These are phyloP conservation scores for Bombus fervidus DNA, from an alignment of 1,140 invertebrate genomes.

Conservation along the genomic window DNA sequence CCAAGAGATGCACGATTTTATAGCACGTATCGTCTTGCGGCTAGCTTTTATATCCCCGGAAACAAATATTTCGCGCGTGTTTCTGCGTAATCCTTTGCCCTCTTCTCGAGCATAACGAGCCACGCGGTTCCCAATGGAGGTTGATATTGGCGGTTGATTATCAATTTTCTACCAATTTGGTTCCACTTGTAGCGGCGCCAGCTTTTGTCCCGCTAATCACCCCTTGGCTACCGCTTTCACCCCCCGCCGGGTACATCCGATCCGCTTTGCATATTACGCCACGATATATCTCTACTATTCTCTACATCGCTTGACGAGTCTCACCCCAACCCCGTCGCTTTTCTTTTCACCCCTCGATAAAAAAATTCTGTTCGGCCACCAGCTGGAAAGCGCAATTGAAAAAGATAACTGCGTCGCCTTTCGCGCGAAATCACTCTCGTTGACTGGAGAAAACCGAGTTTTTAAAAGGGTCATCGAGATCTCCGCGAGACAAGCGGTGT, in stretches of 20 bases:
- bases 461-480: background rate
- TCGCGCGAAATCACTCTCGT: background rate
- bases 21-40: background rate
- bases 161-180: constrained; percentile 83
- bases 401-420: constrained; percentile 1
- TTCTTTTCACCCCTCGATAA: constrained; percentile 46
- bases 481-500: too few species aligned
- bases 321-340: constrained; percentile 47
- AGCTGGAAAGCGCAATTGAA: constrained; percentile 13
- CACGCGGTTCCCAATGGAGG: constrained; percentile 63
- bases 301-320: constrained; percentile 65
- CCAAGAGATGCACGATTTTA: background rate
- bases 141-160: constrained; percentile 80
- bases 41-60: background rate
- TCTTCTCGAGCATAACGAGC: constrained; percentile 44
- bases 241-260: constrained; percentile 74
- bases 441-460: fast-evolving
- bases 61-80: constrained; percentile 51
- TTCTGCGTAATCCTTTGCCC: constrained; percentile 35
- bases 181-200: constrained; percentile 80
- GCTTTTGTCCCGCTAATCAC: constrained; percentile 82
- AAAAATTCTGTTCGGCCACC: constrained; percentile 11
- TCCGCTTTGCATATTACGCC: constrained; percentile 78
- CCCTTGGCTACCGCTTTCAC: constrained; percentile 78
- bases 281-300: constrained; percentile 71